These are phyloP conservation scores for Antheraea yamamai DNA, from an alignment of 2,888 invertebrate genomes.

Conservation along the genomic window DNA sequence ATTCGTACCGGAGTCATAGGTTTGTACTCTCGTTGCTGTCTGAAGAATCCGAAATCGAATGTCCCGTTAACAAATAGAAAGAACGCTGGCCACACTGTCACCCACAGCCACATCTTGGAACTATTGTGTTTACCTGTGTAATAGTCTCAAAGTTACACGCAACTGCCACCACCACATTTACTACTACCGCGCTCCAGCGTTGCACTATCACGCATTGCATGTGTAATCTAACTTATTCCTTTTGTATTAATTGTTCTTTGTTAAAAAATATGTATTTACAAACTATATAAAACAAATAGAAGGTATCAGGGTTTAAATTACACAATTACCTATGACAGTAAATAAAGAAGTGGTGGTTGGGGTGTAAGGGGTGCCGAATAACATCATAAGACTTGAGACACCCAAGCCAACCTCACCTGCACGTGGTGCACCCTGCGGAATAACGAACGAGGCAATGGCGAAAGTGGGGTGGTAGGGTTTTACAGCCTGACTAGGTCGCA, in stretches of 20 bases:
- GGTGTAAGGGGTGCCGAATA: too few species aligned
- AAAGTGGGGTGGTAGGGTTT: too few species aligned
- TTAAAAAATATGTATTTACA: background rate
- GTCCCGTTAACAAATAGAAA: slow-evolving; percentile 50
- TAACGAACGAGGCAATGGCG: too few species aligned
- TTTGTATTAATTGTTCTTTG: too few species aligned
- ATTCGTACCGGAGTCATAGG: slow-evolving; percentile 44
- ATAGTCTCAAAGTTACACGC: slow-evolving; percentile 27
- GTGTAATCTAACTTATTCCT: background rate
- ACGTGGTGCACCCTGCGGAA: too few species aligned
- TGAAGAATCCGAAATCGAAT: slow-evolving; percentile 49
- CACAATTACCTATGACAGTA: too few species aligned
- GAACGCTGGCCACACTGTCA: slow-evolving; percentile 52
- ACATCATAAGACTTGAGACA: too few species aligned
- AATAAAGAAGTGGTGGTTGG: too few species aligned
- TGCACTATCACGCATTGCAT: background rate
- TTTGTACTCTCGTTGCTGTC: slow-evolving; percentile 38
- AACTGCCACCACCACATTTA: slow-evolving; percentile 14
- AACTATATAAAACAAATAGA: background rate
- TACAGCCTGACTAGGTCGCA: too few species aligned
- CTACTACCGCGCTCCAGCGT: background rate
- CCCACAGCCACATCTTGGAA: slow-evolving; percentile 62
- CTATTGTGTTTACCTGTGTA: slow-evolving; percentile 38
- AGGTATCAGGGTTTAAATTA: too few species aligned
- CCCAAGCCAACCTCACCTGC: too few species aligned